Evolutionary conservation across 2,113 vertebrate species (phyloP).

Genomic region (Lathamus discolor): DNA sequence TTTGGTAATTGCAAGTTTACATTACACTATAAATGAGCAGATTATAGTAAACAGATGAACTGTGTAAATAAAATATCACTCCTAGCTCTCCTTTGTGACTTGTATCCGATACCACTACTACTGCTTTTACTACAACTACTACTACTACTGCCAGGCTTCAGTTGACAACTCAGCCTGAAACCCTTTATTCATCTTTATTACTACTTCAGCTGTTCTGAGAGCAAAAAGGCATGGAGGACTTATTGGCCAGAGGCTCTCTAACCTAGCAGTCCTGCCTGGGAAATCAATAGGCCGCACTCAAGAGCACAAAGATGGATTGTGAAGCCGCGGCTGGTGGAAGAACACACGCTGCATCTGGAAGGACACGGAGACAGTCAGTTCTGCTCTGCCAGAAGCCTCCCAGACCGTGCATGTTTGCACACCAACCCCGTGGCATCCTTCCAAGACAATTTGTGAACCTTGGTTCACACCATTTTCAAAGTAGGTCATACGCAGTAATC

Average conservation of each 20-base stretch:
- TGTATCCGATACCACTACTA: constrained; percentile 76
- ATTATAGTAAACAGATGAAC: constrained; percentile 52
- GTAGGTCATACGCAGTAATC: constrained; percentile 78
- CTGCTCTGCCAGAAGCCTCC: constrained; percentile 45
- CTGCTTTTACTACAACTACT: constrained; percentile 50
- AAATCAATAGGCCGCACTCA: constrained; percentile 73
- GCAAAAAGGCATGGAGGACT: constrained; percentile 69
- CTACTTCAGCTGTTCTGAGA: constrained; percentile 77
- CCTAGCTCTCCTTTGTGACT: constrained; percentile 59
- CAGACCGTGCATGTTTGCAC: constrained; percentile 51
- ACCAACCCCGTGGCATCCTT: constrained; percentile 59
- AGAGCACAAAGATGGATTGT: constrained; percentile 69
- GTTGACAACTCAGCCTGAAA: constrained; percentile 79
- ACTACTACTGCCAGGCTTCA: constrained; percentile 57
- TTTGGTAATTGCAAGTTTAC: constrained; percentile 45
- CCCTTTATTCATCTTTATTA: constrained; percentile 81
- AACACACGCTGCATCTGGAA: constrained; percentile 35
- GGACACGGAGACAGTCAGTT: background rate
- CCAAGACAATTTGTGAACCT: constrained; percentile 74
- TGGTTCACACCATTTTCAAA: constrained; percentile 76
- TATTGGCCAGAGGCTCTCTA: constrained; percentile 74
- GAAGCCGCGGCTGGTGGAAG: constrained; percentile 44
- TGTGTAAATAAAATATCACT: constrained; percentile 61
- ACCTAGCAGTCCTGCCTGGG: constrained; percentile 60
- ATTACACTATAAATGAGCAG: background rate